A percentile compares a stretch with the other conserved stretches of the same genome.
Conservation (phyloP, 1,140 invertebrate species). For the Rhyacophila brunnea region DNA sequence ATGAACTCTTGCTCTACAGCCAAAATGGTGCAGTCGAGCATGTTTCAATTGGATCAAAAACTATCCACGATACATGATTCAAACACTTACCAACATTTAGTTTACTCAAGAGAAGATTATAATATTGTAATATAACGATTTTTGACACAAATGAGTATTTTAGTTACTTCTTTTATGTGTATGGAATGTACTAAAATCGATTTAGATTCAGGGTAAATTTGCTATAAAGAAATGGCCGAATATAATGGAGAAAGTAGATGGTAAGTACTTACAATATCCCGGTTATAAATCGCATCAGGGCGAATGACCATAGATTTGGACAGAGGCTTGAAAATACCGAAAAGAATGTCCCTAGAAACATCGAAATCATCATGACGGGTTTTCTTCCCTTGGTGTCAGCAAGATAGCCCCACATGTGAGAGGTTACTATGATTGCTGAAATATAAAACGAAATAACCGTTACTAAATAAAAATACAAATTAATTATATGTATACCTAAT, state of each 20-base stretch:
- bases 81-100: no score
- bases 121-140: not conserved
- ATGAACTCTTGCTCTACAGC: no score
- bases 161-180: not conserved
- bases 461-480: no score
- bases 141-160: not conserved
- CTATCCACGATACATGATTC: no score
- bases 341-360: not conserved
- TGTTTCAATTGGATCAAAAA: no score
- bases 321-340: constrained; percentile 10
- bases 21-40: no score
- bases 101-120: no score
- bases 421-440: constrained; percentile 11
- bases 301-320: constrained; percentile 11
- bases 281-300: constrained; percentile 5
- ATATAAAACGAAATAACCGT: no score
- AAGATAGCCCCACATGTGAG: constrained; percentile 15
- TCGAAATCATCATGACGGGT: not conserved
- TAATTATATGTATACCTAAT: no score
- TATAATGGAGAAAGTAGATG: not conserved
- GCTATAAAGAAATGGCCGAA: not conserved
- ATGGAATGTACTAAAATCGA: not conserved
- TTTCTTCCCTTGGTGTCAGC: constrained; percentile 16
- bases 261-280: constrained; percentile 12
- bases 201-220: not conserved